phyloP scores from a whole-genome alignment of 2,113 vertebrate genomes.

The Anser brachyrhynchus region DNA sequence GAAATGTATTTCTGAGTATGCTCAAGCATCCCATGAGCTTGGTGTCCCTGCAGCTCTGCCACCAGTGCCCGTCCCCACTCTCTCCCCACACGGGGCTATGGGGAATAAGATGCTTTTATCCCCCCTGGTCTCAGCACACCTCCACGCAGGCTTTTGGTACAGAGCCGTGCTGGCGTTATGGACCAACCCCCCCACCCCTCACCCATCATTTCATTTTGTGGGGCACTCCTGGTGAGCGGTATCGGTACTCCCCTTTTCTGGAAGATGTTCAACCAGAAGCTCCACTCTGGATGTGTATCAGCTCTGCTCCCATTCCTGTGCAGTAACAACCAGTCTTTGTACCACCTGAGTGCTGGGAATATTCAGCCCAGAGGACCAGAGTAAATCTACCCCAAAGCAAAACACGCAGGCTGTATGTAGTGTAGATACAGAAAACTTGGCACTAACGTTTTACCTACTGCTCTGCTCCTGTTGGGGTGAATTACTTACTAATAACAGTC shows the following conservation, averaged over 20 bases:
- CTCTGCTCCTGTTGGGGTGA: background rate
- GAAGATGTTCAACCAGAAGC: background rate
- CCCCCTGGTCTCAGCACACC: too few relatives aligned
- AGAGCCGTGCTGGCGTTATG: background rate
- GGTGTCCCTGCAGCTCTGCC: background rate
- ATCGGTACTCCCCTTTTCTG: too few relatives aligned
- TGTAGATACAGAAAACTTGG: fast-evolving
- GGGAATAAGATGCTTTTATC: background rate
- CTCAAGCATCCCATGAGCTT: background rate
- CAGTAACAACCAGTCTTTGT: background rate
- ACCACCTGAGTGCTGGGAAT: background rate
- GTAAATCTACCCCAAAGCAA: background rate
- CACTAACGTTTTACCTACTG: background rate
- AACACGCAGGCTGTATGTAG: background rate
- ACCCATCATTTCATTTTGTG: background rate
- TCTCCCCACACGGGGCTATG: fast-evolving
- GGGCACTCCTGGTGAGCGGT: background rate
- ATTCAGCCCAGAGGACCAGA: background rate
- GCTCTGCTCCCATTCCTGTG: background rate
- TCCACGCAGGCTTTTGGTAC: background rate
- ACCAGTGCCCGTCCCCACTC: background rate
- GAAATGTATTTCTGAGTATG: background rate
- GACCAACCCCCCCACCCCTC: background rate
- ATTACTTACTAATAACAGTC: background rate
- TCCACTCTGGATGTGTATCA: background rate